A percentile compares a stretch with the other conserved stretches of the same genome.
These are phyloP conservation scores for Echinarachnius parma DNA, from an alignment of 53 echinoderm and acorn worm genomes.

Conservation along the genomic window DNA sequence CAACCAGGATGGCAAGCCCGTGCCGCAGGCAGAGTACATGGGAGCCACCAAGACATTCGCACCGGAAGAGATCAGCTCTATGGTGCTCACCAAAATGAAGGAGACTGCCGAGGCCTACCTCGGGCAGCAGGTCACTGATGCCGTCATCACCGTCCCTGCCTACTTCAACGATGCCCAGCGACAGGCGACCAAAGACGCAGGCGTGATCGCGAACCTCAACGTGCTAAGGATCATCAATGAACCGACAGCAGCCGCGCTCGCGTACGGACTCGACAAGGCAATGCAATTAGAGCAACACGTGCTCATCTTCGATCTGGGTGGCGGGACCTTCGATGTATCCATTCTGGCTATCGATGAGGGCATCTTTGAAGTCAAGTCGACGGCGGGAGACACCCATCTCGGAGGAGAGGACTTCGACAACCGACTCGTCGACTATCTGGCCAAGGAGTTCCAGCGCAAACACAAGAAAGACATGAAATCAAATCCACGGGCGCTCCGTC, in stretches of 20 bases:
- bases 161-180: constrained; percentile 87
- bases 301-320: constrained; percentile 86
- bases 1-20: constrained; percentile 54
- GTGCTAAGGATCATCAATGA: constrained; percentile 95
- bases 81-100: constrained; percentile 86
- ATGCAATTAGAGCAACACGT: constrained; percentile 65
- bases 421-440: constrained; percentile 71
- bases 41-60: constrained; percentile 69
- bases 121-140: constrained; percentile 77
- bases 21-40: constrained; percentile 57
- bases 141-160: constrained; percentile 86
- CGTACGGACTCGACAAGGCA: constrained; percentile 93
- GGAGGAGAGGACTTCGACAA: constrained; percentile 95
- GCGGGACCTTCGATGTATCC: constrained; percentile 90
- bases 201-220: constrained; percentile 86
- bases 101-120: constrained; percentile 90
- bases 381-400: constrained; percentile 90
- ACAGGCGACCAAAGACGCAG: constrained; percentile 93
- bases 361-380: constrained; percentile 86
- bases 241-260: constrained; percentile 94
- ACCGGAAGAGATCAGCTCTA: constrained; percentile 93
- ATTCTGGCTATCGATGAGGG: constrained; percentile 85
- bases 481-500: constrained; percentile 66
- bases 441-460: constrained; percentile 74
- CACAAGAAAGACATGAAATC: constrained; percentile 75